Conservation (phyloP, 1,140 invertebrate species). For the Pseudomyrmex gracilis region DNA sequence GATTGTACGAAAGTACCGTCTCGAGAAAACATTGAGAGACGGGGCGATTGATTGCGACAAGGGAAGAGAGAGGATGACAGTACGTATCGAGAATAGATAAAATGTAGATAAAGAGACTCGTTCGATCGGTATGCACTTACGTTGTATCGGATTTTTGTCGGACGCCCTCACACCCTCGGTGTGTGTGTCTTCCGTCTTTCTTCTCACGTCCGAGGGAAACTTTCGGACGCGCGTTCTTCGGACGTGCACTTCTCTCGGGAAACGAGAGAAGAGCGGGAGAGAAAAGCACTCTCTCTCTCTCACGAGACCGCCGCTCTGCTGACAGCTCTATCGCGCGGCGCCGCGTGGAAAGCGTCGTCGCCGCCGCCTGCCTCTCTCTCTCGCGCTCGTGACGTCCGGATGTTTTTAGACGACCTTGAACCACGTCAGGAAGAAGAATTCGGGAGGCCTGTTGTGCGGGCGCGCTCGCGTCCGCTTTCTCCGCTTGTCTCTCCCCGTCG, state of each 20-base stretch:
- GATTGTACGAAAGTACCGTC: too few relatives aligned
- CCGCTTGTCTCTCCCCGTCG: neutral
- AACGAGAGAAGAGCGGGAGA: neutral
- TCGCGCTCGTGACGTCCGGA: conserved; percentile 59
- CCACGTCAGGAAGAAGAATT: conserved; percentile 56
- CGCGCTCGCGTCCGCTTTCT: neutral
- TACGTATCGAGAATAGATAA: too few relatives aligned
- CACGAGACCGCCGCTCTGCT: neutral
- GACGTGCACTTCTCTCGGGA: neutral
- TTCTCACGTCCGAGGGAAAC: neutral
- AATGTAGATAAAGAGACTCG: too few relatives aligned
- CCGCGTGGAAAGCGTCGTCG: conserved; percentile 38
- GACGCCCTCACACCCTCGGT: too few relatives aligned
- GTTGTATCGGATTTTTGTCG: too few relatives aligned
- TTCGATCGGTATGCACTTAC: too few relatives aligned
- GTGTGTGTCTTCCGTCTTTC: too few relatives aligned
- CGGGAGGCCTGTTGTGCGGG: conserved; percentile 25
- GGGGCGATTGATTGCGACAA: too few relatives aligned
- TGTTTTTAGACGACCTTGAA: conserved; percentile 74
- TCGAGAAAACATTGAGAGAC: too few relatives aligned
- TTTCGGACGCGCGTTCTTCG: neutral
- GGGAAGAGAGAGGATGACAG: too few relatives aligned
- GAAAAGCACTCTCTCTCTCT: neutral
- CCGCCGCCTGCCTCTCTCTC: conserved; percentile 12
- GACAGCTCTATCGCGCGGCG: conserved; percentile 35